Evolutionary conservation across 2,113 vertebrate species (phyloP), one percentile per base, ranked within the genome.

Genomic region (Chionomys nivalis): DNA sequence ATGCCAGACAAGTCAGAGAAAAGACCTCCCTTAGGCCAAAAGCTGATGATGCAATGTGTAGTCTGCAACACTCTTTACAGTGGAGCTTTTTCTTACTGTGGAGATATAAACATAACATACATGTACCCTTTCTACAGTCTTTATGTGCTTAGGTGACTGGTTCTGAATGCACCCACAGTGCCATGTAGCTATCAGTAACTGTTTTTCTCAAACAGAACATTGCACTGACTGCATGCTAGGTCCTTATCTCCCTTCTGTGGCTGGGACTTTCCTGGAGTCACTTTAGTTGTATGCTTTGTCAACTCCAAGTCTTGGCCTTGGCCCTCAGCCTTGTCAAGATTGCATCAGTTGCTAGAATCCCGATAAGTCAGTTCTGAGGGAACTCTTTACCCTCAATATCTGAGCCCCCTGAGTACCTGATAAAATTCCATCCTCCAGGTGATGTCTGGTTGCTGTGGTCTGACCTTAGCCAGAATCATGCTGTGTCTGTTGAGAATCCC

Each of bases 11-110:
- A 49, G 52, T 83, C 55, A 47, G 21, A 55, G 19, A 21, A 28
- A 90, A 39, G 44, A 65, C 13, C 28, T 49, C 3, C 7, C 28
- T 42, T 5, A 12, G 72, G 83, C 47, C 1, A 16, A 49, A 28
- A 11, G 19, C 39, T 14, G 0, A 26, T 23, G 17, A 26, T 23
- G 17, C 1, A 3, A 7, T 26, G 39, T 81, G 23, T 12, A 55
- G 8, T 23, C 33, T 24, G 2, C 9, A 47, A 31, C 11, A 76
- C 26, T 61, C 31, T 33, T 12, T 21, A 39, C 1, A 66, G 44
- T 33, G 42, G 17, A 86, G 11, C 17, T 23, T 70, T 66, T 70
- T 21, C 65, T 49, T 68, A 49, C 28, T 24, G 19, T n/a, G 44
- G 44, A 49, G 44, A 70, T 2, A 24, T 36, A 36, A 33, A 12